Evolutionary conservation across 2,888 invertebrate genomes (phyloP).

Genomic region (Aleiodes leptofemur): DNA sequence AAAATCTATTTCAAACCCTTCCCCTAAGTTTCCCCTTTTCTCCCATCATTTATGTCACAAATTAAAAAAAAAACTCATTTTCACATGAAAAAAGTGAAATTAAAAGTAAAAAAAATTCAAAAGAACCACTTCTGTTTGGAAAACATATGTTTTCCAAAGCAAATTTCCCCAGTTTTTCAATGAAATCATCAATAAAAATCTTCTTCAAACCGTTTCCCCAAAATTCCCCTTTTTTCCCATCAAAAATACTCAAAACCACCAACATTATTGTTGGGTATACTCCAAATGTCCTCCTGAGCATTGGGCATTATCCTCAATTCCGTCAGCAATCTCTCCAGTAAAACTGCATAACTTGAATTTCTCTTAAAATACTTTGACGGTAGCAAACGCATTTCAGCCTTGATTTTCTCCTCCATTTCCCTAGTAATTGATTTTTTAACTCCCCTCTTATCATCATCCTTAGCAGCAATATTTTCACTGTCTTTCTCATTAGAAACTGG

Average conservation of each 20-base stretch:
- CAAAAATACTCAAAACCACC: constrained; percentile 45
- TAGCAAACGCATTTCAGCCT: constrained; percentile 63
- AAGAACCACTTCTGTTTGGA: too few relatives aligned
- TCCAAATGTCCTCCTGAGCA: constrained; percentile 67
- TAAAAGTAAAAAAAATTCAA: too few relatives aligned
- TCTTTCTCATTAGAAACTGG: constrained; percentile 58
- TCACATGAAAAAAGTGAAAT: too few relatives aligned
- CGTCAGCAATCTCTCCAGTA: constrained; percentile 63
- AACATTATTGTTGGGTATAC: constrained; percentile 68
- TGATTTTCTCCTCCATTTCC: constrained; percentile 62
- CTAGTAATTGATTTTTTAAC: constrained; percentile 56
- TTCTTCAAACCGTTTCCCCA: too few relatives aligned
- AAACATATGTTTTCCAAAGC: too few relatives aligned
- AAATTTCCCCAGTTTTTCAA: too few relatives aligned
- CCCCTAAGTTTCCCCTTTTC: too few relatives aligned
- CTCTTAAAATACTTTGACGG: constrained; percentile 67
- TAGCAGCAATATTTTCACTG: constrained; percentile 53
- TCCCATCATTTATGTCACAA: too few relatives aligned
- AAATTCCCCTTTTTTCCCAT: too few relatives aligned
- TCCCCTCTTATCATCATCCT: constrained; percentile 52
- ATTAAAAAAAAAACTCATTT: too few relatives aligned
- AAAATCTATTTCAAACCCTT: too few relatives aligned
- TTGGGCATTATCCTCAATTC: constrained; percentile 65
- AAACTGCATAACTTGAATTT: constrained; percentile 63
- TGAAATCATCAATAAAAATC: background rate